A percentile compares a stretch with the other conserved stretches of the same genome.
Conservation (phyloP, 2,797 vertebrate species). For the Mormyrops attenuatus region DNA sequence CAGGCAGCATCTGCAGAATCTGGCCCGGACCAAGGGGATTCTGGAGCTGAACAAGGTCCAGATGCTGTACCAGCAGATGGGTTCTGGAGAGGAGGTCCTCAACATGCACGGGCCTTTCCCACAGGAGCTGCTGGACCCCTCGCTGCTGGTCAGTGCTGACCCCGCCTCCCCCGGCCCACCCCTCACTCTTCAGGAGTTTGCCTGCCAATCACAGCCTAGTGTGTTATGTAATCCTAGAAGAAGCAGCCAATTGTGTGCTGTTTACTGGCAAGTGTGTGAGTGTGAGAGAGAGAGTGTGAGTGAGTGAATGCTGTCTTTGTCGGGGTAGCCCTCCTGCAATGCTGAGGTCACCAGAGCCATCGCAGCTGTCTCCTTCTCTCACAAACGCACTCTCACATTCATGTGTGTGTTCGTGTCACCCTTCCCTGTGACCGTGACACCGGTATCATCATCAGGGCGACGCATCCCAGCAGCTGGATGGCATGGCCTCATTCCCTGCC, state of each 20-base stretch:
- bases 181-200: neutral
- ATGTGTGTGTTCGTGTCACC: neutral
- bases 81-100: conserved; percentile 67
- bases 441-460: conserved; percentile 66
- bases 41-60: conserved; percentile 96
- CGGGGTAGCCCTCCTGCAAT: neutral
- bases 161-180: neutral
- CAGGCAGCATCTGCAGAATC: conserved; percentile 92
- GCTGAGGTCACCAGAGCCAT: neutral
- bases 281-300: neutral
- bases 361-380: neutral
- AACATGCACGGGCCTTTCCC: conserved; percentile 68
- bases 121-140: conserved; percentile 69
- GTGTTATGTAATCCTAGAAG: conserved; percentile 12
- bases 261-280: neutral
- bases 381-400: neutral
- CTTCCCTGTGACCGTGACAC: neutral
- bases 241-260: conserved; percentile 13
- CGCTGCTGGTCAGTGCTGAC: conserved; percentile 19
- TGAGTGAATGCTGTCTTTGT: conserved; percentile 5
- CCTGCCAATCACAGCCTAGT: neutral
- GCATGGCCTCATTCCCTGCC: conserved; percentile 66
- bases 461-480: conserved; percentile 69
- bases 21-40: conserved; percentile 96
- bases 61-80: conserved; percentile 90